Percentiles rank a stretch among this genome's conserved stretches.
Evolutionary conservation across 2,797 vertebrate genomes (phyloP).

Genomic region (Centroberyx gerrardi): DNA sequence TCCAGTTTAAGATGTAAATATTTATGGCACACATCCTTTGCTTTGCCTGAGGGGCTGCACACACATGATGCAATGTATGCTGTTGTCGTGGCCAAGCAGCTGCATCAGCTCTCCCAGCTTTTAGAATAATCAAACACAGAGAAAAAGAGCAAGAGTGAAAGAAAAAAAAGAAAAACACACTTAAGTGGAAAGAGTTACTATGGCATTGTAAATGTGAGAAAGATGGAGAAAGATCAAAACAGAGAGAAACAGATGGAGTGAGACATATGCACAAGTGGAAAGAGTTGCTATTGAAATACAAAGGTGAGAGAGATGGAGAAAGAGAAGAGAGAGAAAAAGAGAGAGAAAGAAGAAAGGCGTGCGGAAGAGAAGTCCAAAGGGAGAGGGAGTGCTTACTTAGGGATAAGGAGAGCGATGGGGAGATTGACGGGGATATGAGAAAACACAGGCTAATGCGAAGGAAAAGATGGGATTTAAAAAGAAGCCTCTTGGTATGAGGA

Average conservation of each 20-base stretch:
- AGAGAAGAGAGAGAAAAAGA: not conserved
- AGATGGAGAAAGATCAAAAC: not conserved
- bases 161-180: not conserved
- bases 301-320: not conserved
- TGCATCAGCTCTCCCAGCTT: slow-evolving; percentile 53
- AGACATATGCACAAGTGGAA: not conserved
- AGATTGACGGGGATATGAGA: slow-evolving; percentile 63
- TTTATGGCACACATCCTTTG: slow-evolving; percentile 56
- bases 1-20: slow-evolving; percentile 62
- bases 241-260: not conserved
- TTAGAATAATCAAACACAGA: slow-evolving; percentile 44
- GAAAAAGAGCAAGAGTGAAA: too few species aligned
- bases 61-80: slow-evolving; percentile 19
- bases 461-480: slow-evolving; percentile 53
- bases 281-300: not conserved
- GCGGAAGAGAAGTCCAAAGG: slow-evolving; percentile 25
- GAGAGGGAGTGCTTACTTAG: slow-evolving; percentile 32
- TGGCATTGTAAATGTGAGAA: slow-evolving; percentile 16
- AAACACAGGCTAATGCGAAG: slow-evolving; percentile 54
- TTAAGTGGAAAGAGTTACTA: not conserved
- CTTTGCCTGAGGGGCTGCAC: slow-evolving; percentile 1
- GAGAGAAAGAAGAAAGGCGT: not conserved
- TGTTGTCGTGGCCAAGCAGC: slow-evolving; percentile 42
- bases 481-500: slow-evolving; percentile 50
- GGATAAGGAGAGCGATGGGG: slow-evolving; percentile 40